These are phyloP conservation scores for Lasioglossum vierecki DNA, from an alignment of 2,888 invertebrate genomes.

Conservation along the genomic window DNA sequence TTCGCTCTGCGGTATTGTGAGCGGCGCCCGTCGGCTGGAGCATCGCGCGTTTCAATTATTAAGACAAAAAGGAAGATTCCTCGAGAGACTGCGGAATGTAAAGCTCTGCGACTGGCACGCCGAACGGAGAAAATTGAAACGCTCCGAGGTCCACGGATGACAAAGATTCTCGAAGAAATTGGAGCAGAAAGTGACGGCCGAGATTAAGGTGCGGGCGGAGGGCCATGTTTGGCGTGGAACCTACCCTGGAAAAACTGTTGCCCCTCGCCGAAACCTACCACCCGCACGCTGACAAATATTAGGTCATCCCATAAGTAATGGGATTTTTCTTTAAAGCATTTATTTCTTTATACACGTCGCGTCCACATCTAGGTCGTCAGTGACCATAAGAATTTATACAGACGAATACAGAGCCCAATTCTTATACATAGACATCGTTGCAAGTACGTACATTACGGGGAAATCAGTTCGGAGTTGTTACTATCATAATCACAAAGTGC, in stretches of 20 bases:
- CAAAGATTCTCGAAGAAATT: slow-evolving; percentile 64
- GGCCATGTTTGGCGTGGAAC: slow-evolving; percentile 23
- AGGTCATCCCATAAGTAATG: background rate
- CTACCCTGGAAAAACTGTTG: background rate
- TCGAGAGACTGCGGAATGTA: slow-evolving; percentile 47
- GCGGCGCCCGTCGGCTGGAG: slow-evolving; percentile 20
- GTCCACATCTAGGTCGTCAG: too few species aligned
- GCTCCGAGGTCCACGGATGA: slow-evolving; percentile 52
- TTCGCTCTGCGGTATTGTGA: slow-evolving; percentile 31
- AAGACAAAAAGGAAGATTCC: slow-evolving; percentile 58
- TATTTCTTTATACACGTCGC: too few species aligned
- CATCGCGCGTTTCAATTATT: slow-evolving; percentile 58
- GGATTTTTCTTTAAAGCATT: background rate
- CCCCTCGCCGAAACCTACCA: background rate
- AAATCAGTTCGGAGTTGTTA: too few species aligned
- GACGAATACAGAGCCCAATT: too few species aligned
- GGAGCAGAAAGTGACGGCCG: slow-evolving; percentile 60
- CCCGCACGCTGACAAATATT: background rate
- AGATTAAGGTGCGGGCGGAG: slow-evolving; percentile 34
- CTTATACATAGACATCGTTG: too few species aligned
- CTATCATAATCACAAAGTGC: too few species aligned
- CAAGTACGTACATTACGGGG: too few species aligned
- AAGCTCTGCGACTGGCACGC: slow-evolving; percentile 57
- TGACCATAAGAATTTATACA: too few species aligned
- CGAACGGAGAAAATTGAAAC: slow-evolving; percentile 60